Evolutionary conservation across 2,888 invertebrate genomes (phyloP).

Genomic region (Stenolophus ochropezus): DNA sequence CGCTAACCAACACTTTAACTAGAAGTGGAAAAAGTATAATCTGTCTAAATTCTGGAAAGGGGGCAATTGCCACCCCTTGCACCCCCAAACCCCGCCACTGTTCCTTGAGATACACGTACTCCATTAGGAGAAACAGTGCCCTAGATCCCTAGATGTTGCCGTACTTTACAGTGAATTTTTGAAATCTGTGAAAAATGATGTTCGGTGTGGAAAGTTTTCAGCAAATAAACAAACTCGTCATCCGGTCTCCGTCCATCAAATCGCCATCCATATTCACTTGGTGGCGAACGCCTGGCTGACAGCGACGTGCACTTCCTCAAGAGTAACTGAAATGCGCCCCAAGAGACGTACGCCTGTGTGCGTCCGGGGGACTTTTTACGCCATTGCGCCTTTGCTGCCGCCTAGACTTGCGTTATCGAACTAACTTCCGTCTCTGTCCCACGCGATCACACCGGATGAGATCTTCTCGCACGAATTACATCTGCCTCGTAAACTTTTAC

Average conservation of each 20-base stretch:
- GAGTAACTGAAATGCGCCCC: slow-evolving; percentile 37
- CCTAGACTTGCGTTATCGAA: slow-evolving; percentile 22
- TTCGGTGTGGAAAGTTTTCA: too few relatives aligned
- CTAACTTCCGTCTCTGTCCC: not conserved
- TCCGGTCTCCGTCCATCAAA: not conserved
- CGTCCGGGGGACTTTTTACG: slow-evolving; percentile 46
- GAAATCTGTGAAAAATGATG: too few relatives aligned
- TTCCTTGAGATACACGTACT: too few relatives aligned
- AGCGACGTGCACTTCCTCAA: slow-evolving; percentile 25
- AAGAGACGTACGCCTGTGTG: slow-evolving; percentile 8
- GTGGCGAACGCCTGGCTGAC: not conserved
- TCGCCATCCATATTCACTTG: not conserved
- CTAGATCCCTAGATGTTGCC: too few relatives aligned
- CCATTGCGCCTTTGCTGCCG: slow-evolving; percentile 25
- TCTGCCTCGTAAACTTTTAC: slow-evolving; percentile 44
- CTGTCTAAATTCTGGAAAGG: too few relatives aligned
- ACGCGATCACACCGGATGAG: not conserved
- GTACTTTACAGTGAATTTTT: too few relatives aligned
- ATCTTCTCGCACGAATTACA: slow-evolving; percentile 19
- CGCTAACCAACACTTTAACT: too few relatives aligned
- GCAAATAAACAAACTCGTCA: not conserved
- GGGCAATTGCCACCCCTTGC: too few relatives aligned
- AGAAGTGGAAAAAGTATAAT: too few relatives aligned
- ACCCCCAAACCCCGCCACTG: too few relatives aligned
- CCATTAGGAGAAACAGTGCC: too few relatives aligned